Base-by-base conservation (phyloP, 1,140 invertebrate genomes). In the Pygmarrhopalites habei region DNA sequence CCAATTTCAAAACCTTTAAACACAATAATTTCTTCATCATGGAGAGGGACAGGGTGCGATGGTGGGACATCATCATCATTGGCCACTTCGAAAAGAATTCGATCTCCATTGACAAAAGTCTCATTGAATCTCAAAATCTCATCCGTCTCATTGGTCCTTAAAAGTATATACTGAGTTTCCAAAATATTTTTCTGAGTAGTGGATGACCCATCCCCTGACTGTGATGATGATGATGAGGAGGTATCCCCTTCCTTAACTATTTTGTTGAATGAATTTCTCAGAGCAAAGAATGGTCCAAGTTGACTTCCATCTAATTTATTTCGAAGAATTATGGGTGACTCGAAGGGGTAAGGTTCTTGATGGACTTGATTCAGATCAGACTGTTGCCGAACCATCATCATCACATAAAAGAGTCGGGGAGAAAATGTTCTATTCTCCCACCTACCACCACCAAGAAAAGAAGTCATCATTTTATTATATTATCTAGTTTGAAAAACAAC, bases 371-470 rank as follows among this genome's bases (percentile, higher is more conserved):
- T 39, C 26, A 10, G 10, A 7, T 58, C 41, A 14, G 28, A 39
- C 17, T 35, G 56, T 7, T 58, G 39, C 21, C 12, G 17, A 12
- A 14, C 10, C 12, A 23, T 29, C 52, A 55, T 12, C 25, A 55
- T 55, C 28, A 55, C 21, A 23, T 55, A 21, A 49, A 53, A 17
- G 17, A 62, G 30, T 44, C 60, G 2, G 5, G 60, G 60, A 17
- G 49, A 44, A 23, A 51, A 29, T 55, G 60, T 53, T 41, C 60
- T 32, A 28, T 62, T 62, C 28, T 62, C 60, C 60, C 60, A 62
- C n/a, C 60, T 62, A 39, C 7, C 10, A 23, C 10, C 7, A n/a
- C 21, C 39, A 14, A 49, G 23, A 7, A 15, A 14, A 49, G 21
- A 10, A 10, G 21, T 10, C 15, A 49, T 49, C 21, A 14, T 21